These are phyloP conservation scores for Alexandromys fortis DNA, from an alignment of 2,113 vertebrate species.

Conservation along the genomic window DNA sequence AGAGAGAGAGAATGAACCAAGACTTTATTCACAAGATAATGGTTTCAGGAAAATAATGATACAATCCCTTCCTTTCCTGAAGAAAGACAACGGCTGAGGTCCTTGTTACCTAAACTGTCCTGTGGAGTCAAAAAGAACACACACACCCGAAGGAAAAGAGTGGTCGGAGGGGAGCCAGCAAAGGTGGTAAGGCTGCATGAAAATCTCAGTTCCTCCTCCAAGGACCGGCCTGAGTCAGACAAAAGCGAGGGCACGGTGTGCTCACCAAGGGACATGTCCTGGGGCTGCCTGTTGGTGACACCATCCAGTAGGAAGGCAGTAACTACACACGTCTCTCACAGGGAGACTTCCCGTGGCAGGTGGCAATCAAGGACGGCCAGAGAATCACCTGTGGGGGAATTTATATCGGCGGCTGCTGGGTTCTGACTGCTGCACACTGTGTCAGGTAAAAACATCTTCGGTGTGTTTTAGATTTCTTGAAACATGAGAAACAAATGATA, in stretches of 20 bases:
- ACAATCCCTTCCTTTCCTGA: slow-evolving; percentile 79
- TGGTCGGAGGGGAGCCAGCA: slow-evolving; percentile 86
- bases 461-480: slow-evolving; percentile 9
- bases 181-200: slow-evolving; percentile 78
- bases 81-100: slow-evolving; percentile 87
- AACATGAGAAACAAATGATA: neutral
- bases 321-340: slow-evolving; percentile 78
- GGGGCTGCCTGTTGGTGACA: neutral
- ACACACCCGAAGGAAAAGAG: slow-evolving; percentile 84
- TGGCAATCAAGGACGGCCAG: slow-evolving; percentile 88
- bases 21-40: neutral
- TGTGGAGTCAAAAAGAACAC: slow-evolving; percentile 83
- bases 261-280: neutral
- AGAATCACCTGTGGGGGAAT: slow-evolving; percentile 91
- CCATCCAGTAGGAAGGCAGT: neutral
- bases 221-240: neutral
- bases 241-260: neutral
- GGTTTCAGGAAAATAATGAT: slow-evolving; percentile 41
- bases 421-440: slow-evolving; percentile 96
- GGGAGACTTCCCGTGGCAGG: slow-evolving; percentile 97
- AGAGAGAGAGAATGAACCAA: neutral
- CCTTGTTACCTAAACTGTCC: slow-evolving; percentile 77
- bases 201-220: neutral
- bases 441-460: slow-evolving; percentile 88
- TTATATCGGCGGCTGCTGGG: slow-evolving; percentile 96